These are phyloP conservation scores for Bilobella aurantiaca DNA, from an alignment of 1,140 invertebrate species.

Conservation along the genomic window DNA sequence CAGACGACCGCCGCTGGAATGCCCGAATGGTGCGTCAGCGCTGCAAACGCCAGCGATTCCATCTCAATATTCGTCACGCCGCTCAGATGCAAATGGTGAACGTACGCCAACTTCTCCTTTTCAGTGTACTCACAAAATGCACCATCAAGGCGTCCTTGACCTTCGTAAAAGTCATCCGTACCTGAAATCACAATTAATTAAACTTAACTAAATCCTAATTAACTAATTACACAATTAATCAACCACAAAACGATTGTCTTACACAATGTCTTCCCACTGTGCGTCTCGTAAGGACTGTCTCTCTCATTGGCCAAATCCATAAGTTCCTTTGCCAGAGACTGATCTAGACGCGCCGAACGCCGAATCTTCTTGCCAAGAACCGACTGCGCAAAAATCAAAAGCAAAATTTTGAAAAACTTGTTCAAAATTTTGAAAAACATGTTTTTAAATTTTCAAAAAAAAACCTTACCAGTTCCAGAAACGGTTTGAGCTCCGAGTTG, in stretches of 20 bases:
- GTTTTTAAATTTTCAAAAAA: slow-evolving; percentile 7
- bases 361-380: slow-evolving; percentile 76
- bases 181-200: too few relatives aligned
- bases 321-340: slow-evolving; percentile 64
- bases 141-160: slow-evolving; percentile 83
- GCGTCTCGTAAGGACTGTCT: slow-evolving; percentile 73
- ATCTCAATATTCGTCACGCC: slow-evolving; percentile 96
- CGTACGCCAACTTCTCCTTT: slow-evolving; percentile 77
- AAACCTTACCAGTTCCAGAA: slow-evolving; percentile 51
- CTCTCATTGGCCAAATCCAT: slow-evolving; percentile 54
- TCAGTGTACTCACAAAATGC: slow-evolving; percentile 89
- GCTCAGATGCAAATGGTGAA: slow-evolving; percentile 60
- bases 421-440: not conserved
- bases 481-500: slow-evolving; percentile 63
- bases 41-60: slow-evolving; percentile 87
- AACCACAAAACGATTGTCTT: too few relatives aligned
- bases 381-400: slow-evolving; percentile 47
- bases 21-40: slow-evolving; percentile 85
- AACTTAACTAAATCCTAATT: too few relatives aligned
- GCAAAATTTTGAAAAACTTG: not conserved
- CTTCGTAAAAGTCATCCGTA: slow-evolving; percentile 96
- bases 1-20: slow-evolving; percentile 87
- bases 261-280: slow-evolving; percentile 87
- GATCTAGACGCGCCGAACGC: slow-evolving; percentile 71
- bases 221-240: too few relatives aligned